Evolutionary conservation across 2,797 vertebrate species (phyloP).

Genomic region (Thunnus albacares): DNA sequence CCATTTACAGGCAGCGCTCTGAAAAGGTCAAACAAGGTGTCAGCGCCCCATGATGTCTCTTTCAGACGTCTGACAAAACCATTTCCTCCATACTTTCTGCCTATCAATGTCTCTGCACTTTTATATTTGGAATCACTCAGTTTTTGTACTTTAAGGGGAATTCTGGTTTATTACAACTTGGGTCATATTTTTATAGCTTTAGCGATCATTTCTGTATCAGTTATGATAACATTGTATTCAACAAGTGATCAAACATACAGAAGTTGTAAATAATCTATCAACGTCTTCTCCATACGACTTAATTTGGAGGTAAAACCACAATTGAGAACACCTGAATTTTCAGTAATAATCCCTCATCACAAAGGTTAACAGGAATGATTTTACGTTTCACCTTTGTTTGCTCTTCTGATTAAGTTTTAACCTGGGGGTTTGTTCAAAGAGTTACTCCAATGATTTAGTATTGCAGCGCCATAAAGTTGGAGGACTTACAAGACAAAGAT

Average conservation of each 20-base stretch:
- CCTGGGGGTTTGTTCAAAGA: too few species aligned
- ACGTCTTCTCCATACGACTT: too few species aligned
- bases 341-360: background rate
- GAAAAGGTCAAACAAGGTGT: constrained; percentile 41
- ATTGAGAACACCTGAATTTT: background rate
- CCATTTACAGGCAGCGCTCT: constrained; percentile 14
- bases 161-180: background rate
- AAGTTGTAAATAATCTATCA: too few species aligned
- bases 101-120: background rate
- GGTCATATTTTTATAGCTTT: background rate
- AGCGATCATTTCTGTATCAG: too few species aligned
- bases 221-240: background rate
- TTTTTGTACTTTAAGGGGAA: background rate
- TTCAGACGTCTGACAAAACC: constrained; percentile 10
- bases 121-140: constrained; percentile 3
- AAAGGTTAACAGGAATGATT: too few species aligned
- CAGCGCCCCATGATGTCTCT: constrained; percentile 35
- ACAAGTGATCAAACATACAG: background rate
- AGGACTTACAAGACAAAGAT: too few species aligned
- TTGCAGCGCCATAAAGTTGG: too few species aligned
- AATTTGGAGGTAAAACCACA: too few species aligned
- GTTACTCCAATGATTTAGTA: too few species aligned
- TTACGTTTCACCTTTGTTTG: too few species aligned
- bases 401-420: too few species aligned
- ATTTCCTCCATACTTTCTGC: constrained; percentile 16